Evolutionary conservation across 2,797 vertebrate species (phyloP), one percentile per base, ranked within the genome.

Genomic region (Calcarius lapponicus): DNA sequence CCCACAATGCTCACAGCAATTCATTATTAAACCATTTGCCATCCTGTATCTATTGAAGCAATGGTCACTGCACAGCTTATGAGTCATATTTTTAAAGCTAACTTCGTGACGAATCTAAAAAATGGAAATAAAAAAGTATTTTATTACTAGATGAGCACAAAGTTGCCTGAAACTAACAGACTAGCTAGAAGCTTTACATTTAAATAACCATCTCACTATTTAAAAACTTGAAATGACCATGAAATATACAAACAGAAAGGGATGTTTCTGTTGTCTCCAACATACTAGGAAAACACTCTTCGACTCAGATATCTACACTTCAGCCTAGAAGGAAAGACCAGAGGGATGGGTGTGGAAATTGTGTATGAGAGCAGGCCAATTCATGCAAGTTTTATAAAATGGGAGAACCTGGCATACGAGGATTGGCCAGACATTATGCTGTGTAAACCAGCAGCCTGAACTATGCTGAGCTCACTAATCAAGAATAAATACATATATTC

Each of bases 31-130:
- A 66, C 99, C 99, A 88, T 99, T 99, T 93, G 99, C 99, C 98
- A 99, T 98, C 93, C 99, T 98, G 96, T 99, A 99, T 91, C 98
- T 98, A 97, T 99, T 99, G 98, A 99, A 99, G 97, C 99, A 99
- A 42, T 98, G 97, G 90, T 99, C 99, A 94, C 99, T 99, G 98
- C 99, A 99, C 97, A 99, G 98, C 97, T 99, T 99, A 90, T 99
- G 99, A 84, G 99, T 99, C 98, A 99, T 99, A 79, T 99, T 99
- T 98, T 99, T 99, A 98, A 99, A 99, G 98, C 99, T 99, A 95
- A 99, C 99, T 97, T 99, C 99, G 42, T 99, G 99, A 53, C 99
- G 99, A 97, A 99, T 99, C 99, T 99, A 97, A 88, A 97, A 78
- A 83, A 88, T 64, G 95, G 86, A 42, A 81, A n/a, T 5, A 88